Conservation (phyloP, 2,113 vertebrate genomes). For the Rhea americana region DNA sequence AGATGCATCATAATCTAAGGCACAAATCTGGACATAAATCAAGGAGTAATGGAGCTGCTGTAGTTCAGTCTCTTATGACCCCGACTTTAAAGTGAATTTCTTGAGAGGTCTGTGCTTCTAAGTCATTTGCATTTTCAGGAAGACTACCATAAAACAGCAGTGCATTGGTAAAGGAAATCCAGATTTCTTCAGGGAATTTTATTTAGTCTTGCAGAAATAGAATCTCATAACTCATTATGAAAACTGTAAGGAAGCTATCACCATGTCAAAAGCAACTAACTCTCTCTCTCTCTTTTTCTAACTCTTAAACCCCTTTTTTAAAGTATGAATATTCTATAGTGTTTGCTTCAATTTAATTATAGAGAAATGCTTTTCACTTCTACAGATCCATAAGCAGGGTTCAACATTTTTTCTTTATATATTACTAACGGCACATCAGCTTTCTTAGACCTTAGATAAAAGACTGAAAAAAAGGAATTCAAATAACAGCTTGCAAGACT, state of each 20-base stretch:
- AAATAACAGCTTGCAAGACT: conserved; percentile 22
- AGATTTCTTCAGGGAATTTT: neutral
- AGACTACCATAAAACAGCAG: neutral
- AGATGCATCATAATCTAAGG: neutral
- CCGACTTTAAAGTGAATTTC: neutral
- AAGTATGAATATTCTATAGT: neutral
- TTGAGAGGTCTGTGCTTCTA: neutral
- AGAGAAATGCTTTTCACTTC: neutral
- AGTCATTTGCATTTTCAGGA: neutral
- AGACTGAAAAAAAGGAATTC: neutral
- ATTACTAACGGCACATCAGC: neutral
- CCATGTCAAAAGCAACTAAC: conserved; percentile 10
- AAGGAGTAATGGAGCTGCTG: neutral
- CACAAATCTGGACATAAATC: neutral
- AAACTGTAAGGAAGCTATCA: conserved; percentile 43
- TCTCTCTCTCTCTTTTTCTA: conserved; percentile 40
- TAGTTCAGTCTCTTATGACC: neutral
- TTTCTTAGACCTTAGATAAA: neutral
- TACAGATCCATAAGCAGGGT: neutral
- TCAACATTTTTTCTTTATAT: neutral
- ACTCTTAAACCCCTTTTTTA: conserved; percentile 20
- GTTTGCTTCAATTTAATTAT: conserved; percentile 3
- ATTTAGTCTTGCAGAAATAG: neutral
- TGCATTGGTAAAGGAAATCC: neutral
- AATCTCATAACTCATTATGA: conserved; percentile 21